phyloP scores from a whole-genome alignment of 1,140 invertebrate species.

The Tenebrio molitor region DNA sequence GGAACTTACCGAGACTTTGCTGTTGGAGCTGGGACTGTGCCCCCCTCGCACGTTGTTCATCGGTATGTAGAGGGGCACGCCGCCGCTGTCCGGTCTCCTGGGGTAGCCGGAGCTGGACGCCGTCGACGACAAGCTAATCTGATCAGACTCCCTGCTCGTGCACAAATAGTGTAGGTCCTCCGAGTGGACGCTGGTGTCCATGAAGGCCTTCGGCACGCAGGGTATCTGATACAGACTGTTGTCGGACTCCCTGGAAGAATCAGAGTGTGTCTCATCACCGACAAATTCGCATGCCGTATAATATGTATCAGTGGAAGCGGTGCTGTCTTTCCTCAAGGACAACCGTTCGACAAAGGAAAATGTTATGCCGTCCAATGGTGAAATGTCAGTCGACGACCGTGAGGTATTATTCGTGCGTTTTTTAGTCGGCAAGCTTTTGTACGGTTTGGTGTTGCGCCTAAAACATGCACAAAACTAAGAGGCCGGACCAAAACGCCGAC shows the following conservation, averaged over 20 bases:
- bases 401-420: slow-evolving; percentile 54
- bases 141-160: slow-evolving; percentile 64
- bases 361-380: slow-evolving; percentile 60
- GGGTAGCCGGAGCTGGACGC: slow-evolving; percentile 66
- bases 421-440: slow-evolving; percentile 60
- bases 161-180: slow-evolving; percentile 69
- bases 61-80: slow-evolving; percentile 64
- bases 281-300: slow-evolving; percentile 49
- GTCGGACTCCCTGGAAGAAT: slow-evolving; percentile 70
- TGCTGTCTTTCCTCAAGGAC: slow-evolving; percentile 51
- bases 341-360: slow-evolving; percentile 62
- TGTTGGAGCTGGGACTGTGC: slow-evolving; percentile 66
- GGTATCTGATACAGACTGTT: slow-evolving; percentile 72
- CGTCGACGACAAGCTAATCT: slow-evolving; percentile 66
- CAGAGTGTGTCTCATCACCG: slow-evolving; percentile 48
- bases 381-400: slow-evolving; percentile 46
- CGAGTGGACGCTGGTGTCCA: slow-evolving; percentile 70
- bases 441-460: slow-evolving; percentile 58
- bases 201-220: slow-evolving; percentile 69
- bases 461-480: slow-evolving; percentile 60
- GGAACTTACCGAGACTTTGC: slow-evolving; percentile 66
- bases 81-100: slow-evolving; percentile 64
- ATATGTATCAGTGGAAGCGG: slow-evolving; percentile 55
- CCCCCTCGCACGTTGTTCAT: slow-evolving; percentile 65
- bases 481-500: background rate